Conservation (phyloP, 2,113 vertebrate species). For the Pachypanchax playfairii region DNA sequence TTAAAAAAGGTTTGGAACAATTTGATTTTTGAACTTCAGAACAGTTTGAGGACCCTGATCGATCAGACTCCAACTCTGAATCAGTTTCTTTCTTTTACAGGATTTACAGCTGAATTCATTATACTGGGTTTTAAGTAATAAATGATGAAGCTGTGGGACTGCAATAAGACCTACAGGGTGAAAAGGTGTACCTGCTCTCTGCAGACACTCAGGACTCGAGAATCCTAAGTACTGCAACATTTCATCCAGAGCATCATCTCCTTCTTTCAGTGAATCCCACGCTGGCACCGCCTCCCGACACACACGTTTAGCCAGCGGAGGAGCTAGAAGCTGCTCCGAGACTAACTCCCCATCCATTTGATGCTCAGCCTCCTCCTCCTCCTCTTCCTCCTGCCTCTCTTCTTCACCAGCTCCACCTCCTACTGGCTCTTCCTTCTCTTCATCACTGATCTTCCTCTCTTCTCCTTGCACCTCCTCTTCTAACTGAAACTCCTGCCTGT, state of each 20-base stretch:
- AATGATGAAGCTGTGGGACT: too few species aligned
- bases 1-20: not conserved
- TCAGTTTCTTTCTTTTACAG: not conserved
- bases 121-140: not conserved
- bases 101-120: too few species aligned
- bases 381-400: conserved; percentile 26
- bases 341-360: conserved; percentile 63
- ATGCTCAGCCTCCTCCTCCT: conserved; percentile 21
- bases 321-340: conserved; percentile 82
- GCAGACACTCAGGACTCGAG: conserved; percentile 94
- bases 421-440: conserved; percentile 38
- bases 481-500: conserved; percentile 33
- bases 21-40: not conserved
- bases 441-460: conserved; percentile 42
- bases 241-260: conserved; percentile 94
- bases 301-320: conserved; percentile 85
- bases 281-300: conserved; percentile 91
- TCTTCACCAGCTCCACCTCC: conserved; percentile 43
- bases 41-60: not conserved
- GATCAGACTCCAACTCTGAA: not conserved
- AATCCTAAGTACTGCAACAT: conserved; percentile 94
- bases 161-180: not conserved
- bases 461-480: conserved; percentile 45
- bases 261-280: conserved; percentile 92
- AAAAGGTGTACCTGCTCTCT: conserved; percentile 83